phyloP scores from a whole-genome alignment of 2,888 invertebrate species.

The Drosophila gaucha region DNA sequence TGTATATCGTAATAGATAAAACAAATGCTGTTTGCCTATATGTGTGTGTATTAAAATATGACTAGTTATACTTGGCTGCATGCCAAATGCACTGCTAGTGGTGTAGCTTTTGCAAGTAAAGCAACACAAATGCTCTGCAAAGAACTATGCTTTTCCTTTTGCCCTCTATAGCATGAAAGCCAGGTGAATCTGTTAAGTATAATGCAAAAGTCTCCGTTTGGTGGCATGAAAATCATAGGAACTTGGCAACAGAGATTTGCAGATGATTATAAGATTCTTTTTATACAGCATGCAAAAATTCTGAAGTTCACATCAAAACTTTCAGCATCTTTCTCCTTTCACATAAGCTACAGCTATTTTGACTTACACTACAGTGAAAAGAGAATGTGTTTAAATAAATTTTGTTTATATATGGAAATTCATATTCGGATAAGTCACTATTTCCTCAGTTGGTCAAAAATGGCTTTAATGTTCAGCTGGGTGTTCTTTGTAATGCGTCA shows the following conservation, averaged over 20 bases:
- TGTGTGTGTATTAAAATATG: background rate
- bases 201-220: background rate
- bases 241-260: no score
- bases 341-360: no score
- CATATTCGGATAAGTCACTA: no score
- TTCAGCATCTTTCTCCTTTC: no score
- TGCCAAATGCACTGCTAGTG: background rate
- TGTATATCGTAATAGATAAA: constrained; percentile 56
- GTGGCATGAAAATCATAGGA: no score
- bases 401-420: no score
- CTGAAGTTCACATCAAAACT: no score
- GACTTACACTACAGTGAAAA: no score
- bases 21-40: constrained; percentile 18
- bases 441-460: no score
- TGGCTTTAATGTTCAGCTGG: background rate
- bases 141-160: background rate
- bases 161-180: background rate
- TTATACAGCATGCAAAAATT: no score
- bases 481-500: constrained; percentile 34
- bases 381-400: no score
- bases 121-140: background rate
- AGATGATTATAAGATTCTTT: no score
- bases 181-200: background rate
- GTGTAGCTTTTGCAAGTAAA: background rate
- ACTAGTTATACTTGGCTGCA: background rate